phyloP scores from a whole-genome alignment of 2,888 invertebrate species.

The Pteria penguin region DNA sequence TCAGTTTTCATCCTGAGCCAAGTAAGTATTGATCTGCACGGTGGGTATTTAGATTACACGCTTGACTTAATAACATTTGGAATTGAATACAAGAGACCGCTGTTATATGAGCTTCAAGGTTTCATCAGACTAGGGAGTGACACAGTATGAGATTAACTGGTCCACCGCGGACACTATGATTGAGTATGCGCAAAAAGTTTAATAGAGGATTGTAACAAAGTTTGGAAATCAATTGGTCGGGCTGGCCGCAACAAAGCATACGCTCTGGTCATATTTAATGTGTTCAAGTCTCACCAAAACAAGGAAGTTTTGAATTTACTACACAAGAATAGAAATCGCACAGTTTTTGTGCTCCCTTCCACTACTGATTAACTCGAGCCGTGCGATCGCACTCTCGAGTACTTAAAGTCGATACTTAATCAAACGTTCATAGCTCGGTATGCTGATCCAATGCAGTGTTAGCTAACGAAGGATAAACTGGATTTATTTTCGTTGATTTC shows the following conservation, averaged over 20 bases:
- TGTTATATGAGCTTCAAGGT: slow-evolving; percentile 22
- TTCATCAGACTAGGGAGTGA: slow-evolving; percentile 20
- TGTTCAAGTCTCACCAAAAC: slow-evolving; percentile 31
- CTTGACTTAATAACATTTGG: too few relatives aligned
- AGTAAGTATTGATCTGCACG: too few relatives aligned
- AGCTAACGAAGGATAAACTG: too few relatives aligned
- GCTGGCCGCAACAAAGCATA: slow-evolving; percentile 7
- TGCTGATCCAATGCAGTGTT: too few relatives aligned
- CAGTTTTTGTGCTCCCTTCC: slow-evolving; percentile 9
- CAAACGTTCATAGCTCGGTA: too few relatives aligned
- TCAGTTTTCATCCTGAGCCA: too few relatives aligned
- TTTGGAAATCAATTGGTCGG: slow-evolving; percentile 12
- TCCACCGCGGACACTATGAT: slow-evolving; percentile 21
- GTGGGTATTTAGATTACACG: too few relatives aligned
- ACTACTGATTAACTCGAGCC: slow-evolving; percentile 18
- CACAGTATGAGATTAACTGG: slow-evolving; percentile 32
- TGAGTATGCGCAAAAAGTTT: slow-evolving; percentile 24
- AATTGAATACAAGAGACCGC: too few relatives aligned
- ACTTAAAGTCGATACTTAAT: too few relatives aligned
- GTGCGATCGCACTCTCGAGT: slow-evolving; percentile 9
- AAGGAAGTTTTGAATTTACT: slow-evolving; percentile 15
- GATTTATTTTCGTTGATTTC: too few relatives aligned
- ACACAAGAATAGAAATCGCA: slow-evolving; percentile 25
- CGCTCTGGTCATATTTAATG: slow-evolving; percentile 11
- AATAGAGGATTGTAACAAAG: slow-evolving; percentile 15